phyloP scores from a whole-genome alignment of 2,888 invertebrate species.

The Scaptomyza reducta region DNA sequence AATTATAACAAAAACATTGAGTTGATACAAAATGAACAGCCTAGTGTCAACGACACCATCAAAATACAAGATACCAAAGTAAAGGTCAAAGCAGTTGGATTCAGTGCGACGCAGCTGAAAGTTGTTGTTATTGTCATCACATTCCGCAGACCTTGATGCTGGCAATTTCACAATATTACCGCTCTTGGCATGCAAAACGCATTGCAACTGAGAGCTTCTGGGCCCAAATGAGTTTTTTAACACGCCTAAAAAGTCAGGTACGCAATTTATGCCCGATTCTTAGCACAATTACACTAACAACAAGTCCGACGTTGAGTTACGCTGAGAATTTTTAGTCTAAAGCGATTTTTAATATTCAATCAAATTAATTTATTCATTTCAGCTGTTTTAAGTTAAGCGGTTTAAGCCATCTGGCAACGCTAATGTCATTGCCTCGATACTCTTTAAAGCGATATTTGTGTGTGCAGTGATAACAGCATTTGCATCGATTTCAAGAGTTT shows the following conservation, averaged over 20 bases:
- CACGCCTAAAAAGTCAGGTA: conserved; percentile 40
- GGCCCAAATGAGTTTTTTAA: conserved; percentile 31
- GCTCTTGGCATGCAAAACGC: conserved; percentile 68
- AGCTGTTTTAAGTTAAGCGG: neutral
- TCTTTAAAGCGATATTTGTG: no score
- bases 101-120: conserved; percentile 17
- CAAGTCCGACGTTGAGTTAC: neutral
- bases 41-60: conserved; percentile 67
- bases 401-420: neutral
- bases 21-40: conserved; percentile 38
- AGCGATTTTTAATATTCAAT: neutral
- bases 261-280: conserved; percentile 41
- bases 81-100: conserved; percentile 59
- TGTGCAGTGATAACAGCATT: no score
- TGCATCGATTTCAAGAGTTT: no score
- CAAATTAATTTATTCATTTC: neutral
- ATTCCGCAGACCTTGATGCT: conserved; percentile 55
- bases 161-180: conserved; percentile 68
- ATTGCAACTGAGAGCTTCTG: conserved; percentile 53
- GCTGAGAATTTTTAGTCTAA: neutral
- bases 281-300: conserved; percentile 30
- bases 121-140: conserved; percentile 50
- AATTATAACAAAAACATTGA: conserved; percentile 40
- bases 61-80: conserved; percentile 54
- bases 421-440: neutral